These are phyloP conservation scores for Drosophila seguyi DNA, from an alignment of 1,140 invertebrate species.

Conservation along the genomic window DNA sequence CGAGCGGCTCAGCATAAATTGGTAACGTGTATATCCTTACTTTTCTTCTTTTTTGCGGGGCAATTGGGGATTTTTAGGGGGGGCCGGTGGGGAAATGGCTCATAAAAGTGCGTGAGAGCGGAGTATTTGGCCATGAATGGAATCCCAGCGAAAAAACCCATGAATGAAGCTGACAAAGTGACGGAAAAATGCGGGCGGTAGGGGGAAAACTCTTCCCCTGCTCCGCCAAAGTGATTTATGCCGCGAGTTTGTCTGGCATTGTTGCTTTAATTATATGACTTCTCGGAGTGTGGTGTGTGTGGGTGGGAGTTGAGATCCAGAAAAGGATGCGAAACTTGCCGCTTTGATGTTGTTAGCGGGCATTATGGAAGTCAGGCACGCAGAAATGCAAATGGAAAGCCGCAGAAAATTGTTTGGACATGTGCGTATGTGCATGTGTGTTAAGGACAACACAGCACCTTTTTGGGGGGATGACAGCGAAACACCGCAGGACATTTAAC, in stretches of 20 bases:
- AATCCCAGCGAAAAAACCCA: slow-evolving; percentile 39
- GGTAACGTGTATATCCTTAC: slow-evolving; percentile 42
- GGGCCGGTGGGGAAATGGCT: slow-evolving; percentile 18
- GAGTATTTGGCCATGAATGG: slow-evolving; percentile 73
- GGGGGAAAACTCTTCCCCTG: not conserved
- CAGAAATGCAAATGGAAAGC: slow-evolving; percentile 68
- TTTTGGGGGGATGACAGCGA: slow-evolving; percentile 14
- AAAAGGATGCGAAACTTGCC: slow-evolving; percentile 22
- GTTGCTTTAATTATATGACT: slow-evolving; percentile 72
- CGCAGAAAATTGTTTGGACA: slow-evolving; percentile 45
- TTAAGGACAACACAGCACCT: slow-evolving; percentile 43
- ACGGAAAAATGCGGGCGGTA: not conserved
- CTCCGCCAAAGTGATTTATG: slow-evolving; percentile 63
- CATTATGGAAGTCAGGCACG: slow-evolving; percentile 66
- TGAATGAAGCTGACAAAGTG: slow-evolving; percentile 41
- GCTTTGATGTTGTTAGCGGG: slow-evolving; percentile 13
- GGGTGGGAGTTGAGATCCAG: not conserved
- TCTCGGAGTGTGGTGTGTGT: too few relatives aligned
- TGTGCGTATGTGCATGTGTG: slow-evolving; percentile 12
- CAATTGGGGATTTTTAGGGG: slow-evolving; percentile 2
- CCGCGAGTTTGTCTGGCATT: slow-evolving; percentile 65
- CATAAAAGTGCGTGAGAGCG: slow-evolving; percentile 71
- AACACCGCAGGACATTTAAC: slow-evolving; percentile 76
- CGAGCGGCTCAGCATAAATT: slow-evolving; percentile 58
- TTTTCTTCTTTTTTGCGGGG: slow-evolving; percentile 1